phyloP scores from a whole-genome alignment of 1,140 invertebrate species.

The Teleogryllus occipitalis region DNA sequence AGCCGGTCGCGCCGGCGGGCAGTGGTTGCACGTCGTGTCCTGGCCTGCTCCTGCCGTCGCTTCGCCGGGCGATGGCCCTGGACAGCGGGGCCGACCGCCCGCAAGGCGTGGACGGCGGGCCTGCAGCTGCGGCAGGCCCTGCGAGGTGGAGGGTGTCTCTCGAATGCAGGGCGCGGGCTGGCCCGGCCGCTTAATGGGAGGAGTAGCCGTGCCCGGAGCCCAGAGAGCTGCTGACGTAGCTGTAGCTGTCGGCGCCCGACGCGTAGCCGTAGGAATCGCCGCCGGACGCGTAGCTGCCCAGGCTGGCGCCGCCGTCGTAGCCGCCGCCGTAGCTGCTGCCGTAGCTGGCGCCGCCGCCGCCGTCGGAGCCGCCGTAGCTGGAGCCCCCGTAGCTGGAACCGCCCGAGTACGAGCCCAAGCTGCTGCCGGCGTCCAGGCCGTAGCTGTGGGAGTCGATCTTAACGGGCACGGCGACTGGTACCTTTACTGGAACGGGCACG shows the following conservation, averaged over 20 bases:
- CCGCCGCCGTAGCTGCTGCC: conserved; percentile 8
- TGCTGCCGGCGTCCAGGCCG: neutral
- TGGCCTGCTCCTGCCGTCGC: too few relatives aligned
- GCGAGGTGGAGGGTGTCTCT: too few relatives aligned
- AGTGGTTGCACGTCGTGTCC: too few relatives aligned
- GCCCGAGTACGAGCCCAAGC: neutral
- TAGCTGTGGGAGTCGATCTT: neutral
- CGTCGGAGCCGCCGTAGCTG: neutral
- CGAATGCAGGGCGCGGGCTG: too few relatives aligned
- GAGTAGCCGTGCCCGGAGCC: too few relatives aligned
- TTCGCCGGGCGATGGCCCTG: too few relatives aligned
- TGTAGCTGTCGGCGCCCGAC: neutral
- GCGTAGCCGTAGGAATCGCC: neutral
- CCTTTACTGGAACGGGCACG: conserved; percentile 18
- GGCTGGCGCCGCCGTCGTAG: neutral
- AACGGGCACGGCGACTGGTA: conserved; percentile 15
- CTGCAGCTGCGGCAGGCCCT: too few relatives aligned
- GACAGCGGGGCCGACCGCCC: too few relatives aligned
- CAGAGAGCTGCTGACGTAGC: neutral
- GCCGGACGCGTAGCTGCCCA: neutral
- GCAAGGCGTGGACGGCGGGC: too few relatives aligned
- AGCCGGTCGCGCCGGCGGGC: too few relatives aligned
- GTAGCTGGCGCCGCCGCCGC: neutral
- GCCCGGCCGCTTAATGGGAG: too few relatives aligned
- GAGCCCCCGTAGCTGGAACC: neutral